phyloP scores from a whole-genome alignment of 2,797 vertebrate genomes.

The Microctenopoma lineatum region DNA sequence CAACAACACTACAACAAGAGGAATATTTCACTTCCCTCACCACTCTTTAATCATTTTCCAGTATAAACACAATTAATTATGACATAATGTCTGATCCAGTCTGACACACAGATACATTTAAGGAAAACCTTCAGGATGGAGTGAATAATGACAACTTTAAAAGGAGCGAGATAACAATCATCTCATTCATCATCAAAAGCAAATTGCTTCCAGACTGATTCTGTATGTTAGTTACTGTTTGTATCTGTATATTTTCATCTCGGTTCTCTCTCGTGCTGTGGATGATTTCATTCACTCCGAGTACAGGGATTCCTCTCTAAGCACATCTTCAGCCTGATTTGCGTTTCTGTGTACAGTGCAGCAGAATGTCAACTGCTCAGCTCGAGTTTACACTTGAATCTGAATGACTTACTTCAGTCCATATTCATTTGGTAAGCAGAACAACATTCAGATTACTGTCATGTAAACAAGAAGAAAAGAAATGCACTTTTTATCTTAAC shows the following conservation, averaged over 20 bases:
- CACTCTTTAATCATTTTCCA: conserved; percentile 8
- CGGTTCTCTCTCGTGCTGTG: conserved; percentile 9
- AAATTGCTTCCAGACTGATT: conserved; percentile 21
- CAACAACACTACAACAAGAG: neutral
- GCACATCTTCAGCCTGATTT: conserved; percentile 51
- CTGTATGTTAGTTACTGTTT: conserved; percentile 17
- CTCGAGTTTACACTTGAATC: conserved; percentile 16
- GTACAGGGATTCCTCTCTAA: conserved; percentile 54
- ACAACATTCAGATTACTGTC: neutral
- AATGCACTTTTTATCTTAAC: neutral
- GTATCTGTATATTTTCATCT: conserved; percentile 27
- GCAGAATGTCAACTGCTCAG: conserved; percentile 30
- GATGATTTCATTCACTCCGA: conserved; percentile 56
- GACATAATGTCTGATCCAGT: conserved; percentile 24
- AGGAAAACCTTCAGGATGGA: conserved; percentile 4
- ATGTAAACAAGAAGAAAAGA: neutral
- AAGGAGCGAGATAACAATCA: conserved; percentile 16
- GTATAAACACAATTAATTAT: conserved; percentile 9
- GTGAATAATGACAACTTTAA: conserved; percentile 15
- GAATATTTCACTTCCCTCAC: conserved; percentile 1
- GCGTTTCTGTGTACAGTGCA: conserved; percentile 27
- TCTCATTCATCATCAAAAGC: conserved; percentile 3
- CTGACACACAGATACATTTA: conserved; percentile 13
- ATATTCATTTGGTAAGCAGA: neutral
- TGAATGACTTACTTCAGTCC: neutral